Base-by-base conservation (phyloP, 2,888 invertebrate genomes). In the Boloria selene region DNA sequence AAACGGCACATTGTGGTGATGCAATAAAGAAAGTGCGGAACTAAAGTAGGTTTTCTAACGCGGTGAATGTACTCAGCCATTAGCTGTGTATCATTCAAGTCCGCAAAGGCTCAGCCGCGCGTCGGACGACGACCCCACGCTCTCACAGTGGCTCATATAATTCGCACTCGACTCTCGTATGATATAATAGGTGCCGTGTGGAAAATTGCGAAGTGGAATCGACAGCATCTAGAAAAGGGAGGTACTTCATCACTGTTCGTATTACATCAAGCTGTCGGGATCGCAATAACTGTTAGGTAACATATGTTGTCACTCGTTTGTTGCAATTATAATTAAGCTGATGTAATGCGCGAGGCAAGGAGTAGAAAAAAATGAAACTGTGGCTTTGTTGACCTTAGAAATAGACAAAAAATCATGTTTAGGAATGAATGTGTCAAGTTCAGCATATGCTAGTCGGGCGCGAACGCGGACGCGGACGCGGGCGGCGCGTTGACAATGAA, bases 11-110 rank as follows among this genome's bases (percentile, higher is more conserved):
- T 80, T 77, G 79, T 76, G 72, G 86, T 91, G 90, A 90, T 88
- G 90, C 87, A 90, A 92, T 85, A 85, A 91, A 90, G 92, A 92
- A 91, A 92, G 91, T 90, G 87, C 91, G 90, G 90, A 91, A 90
- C 86, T 87, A 84, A 87, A 86, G 88, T 88, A 87, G 86, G 84
- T 90, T 90, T 89, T 89, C 88, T 89, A 89, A 81, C 83, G 87
- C 88, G 90, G 90, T 90, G 90, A 91, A 91, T 80, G 91, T 89
- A 89, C 90, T 86, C 81, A 80, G 79, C 84, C 81, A 88, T 88
- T 89, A 86, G 85, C 83, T 81, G 85, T 85, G 83, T 88, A 88
- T 88, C 85, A 87, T 86, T 86, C 79, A 83, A 82, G 82, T 81
- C 82, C 68, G 74, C 76, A 65, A 73, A 78, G 79, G 74, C 76